Base-by-base conservation (phyloP, 2,113 vertebrate genomes). In the Speoplatyrhinus poulsoni region DNA sequence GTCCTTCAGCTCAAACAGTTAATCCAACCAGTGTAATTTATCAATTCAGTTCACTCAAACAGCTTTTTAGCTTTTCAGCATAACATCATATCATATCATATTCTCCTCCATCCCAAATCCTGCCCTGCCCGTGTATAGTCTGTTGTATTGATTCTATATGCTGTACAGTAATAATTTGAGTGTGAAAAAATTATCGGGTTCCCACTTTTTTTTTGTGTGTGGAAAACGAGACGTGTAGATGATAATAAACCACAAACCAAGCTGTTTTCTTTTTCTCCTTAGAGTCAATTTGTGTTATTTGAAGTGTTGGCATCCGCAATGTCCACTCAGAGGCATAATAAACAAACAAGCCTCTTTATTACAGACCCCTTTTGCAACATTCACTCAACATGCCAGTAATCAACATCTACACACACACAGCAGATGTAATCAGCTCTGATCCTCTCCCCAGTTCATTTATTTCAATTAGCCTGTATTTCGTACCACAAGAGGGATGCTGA, bases 381-480 rank as follows among this genome's bases (percentile, higher is more conserved):
- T 83, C 57, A 9, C 71, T 75, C 73, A 75, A 70, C 80, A 82
- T 83, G 70, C 76, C 62, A 66, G 63, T 76, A 88, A 85, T 89
- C 85, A 88, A 68, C 79, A 81, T 86, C 82, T 69, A 41, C 36
- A 41, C 72, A 75, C 59, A 72, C 62, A 67, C 50, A 72, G 65
- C 79, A 19, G 46, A 85, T 88, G 79, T 79, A 81, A 88, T 91
- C 82, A 87, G 83, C 83, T 73, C 75, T 75, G 74, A 84, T 90
- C 85, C 75, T 57, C 72, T 87, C 75, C 68, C 77, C n/a, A 85
- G 76, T 88, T 85, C 73, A 89, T 90, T 90, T 87, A 81, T 91
- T 91, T 91, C 85, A 92, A 90, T 92, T 90, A 89, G 85, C 70
- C 46, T 71, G 76, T 79, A 73, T 87, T 91, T 90, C 68, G 69